phyloP scores from a whole-genome alignment of 2,113 vertebrate genomes.

The Seriola dumerili region DNA sequence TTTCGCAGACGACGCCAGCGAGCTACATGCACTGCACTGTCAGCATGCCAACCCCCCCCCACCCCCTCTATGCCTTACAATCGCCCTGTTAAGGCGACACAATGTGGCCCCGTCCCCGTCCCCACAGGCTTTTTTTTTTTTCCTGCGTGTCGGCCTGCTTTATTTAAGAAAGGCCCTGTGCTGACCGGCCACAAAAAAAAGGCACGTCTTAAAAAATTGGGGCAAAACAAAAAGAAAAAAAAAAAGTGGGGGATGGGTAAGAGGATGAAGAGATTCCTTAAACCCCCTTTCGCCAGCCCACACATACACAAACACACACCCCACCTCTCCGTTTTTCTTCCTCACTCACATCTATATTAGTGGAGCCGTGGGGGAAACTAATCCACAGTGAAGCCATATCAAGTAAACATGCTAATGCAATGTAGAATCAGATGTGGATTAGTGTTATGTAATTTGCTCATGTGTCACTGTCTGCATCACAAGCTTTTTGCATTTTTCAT shows the following conservation, averaged over 20 bases:
- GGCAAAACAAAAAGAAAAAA: conserved; percentile 65
- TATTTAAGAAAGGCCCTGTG: conserved; percentile 77
- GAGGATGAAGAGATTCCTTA: conserved; percentile 73
- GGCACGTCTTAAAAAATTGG: conserved; percentile 82
- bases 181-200: conserved; percentile 84
- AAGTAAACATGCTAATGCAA: conserved; percentile 23
- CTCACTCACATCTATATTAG: conserved; percentile 59
- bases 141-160: conserved; percentile 72
- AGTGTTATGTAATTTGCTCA: conserved; percentile 33
- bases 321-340: conserved; percentile 9
- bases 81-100: conserved; percentile 79
- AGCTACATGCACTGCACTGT: no score
- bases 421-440: conserved; percentile 29
- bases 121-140: conserved; percentile 73
- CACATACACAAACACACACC: conserved; percentile 58
- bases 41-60: no score
- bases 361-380: conserved; percentile 23
- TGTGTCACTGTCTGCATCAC: conserved; percentile 6
- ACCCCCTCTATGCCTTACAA: conserved; percentile 78
- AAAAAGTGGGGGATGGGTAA: conserved; percentile 56
- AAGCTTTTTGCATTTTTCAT: conserved; percentile 34
- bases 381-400: conserved; percentile 1
- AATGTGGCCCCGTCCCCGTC: conserved; percentile 72
- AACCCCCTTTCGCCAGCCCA: conserved; percentile 49
- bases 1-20: no score